Base-by-base conservation (phyloP, 2,888 invertebrate species). In the Gordius sp. region DNA sequence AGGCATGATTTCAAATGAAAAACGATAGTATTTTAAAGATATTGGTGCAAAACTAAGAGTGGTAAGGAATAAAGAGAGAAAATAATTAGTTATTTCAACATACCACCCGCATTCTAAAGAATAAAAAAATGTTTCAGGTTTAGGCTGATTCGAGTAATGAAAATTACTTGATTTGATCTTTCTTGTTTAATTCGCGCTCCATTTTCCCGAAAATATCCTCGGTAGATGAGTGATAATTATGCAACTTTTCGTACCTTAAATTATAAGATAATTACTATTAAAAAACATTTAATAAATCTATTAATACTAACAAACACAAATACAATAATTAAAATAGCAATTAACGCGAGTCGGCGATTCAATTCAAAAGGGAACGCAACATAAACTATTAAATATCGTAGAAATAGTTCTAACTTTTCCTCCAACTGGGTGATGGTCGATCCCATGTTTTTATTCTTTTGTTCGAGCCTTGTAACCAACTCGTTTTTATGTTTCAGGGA, bases 191-290 rank as follows among this genome's bases (percentile, higher is more conserved):
- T 20, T 47, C 47, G 4, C 47, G 8, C 20, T 47, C 47, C 47
- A 47, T 47, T 47, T 47, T 47, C 4, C 47, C 47, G 20, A 47
- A 47, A n/a, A 47, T 47, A 20, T 47, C 47, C 23, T 47, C 47
- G 23, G 47, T 47, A 47, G 47, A 47, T n/a, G 47, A 47, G 4
- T 47, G 47, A 23, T 47, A 47, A 47, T 8, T 47, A 13, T 47
- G 47, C 47, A 47, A 47, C 20, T 47, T 47, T 47, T 47, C 47
- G 47, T 47, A 47, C 47, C 47, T 47, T n/a, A 47, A n/a, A 18
- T 47, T 47, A n/a, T 47, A 47, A 8, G 4, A n/a, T 47, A 47
- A 47, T 47, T 4, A 4, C 4, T 47, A n/a, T 47, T 47, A 18
- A n/a, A 47, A n/a, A n/a, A n/a, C 20, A 47, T 4, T 4, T 8